Base-by-base conservation (phyloP, 2,113 vertebrate genomes). In the Takifugu flavidus region DNA sequence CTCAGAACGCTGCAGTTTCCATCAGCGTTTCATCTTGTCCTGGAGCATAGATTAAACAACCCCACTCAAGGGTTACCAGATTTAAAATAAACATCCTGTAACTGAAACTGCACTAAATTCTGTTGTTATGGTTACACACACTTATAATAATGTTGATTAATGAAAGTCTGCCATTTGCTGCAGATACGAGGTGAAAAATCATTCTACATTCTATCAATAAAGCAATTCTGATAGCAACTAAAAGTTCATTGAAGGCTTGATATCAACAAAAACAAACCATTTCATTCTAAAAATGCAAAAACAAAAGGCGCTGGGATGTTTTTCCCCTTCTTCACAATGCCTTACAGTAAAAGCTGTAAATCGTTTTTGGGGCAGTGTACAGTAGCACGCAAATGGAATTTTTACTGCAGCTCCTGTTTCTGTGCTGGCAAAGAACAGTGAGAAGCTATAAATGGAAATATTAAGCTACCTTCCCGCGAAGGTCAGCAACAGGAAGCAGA, bases 341-440 rank as follows among this genome's bases (percentile, higher is more conserved):
- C 74, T 84, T 72, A 62, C 46, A 60, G 53, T 58, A 49, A 78
- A 69, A 53, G 57, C 72, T 61, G 59, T 67, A 46, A 63, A 46
- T 6, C 25, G 65, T 29, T 72, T 68, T 49, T 67, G 57, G 54
- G 28, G 47, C 54, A 52, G 49, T 65, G 49, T 56, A 15, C 43
- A 28, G 44, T n/a, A 67, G 56, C 62, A 62, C 11, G 8, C 31
- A 52, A 2, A 42, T 49, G 49, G 43, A 13, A 4, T 59, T 72
- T 56, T 59, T 61, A 53, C 45, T 54, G 43, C 52, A 14, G 2
- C 59, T 57, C 59, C 12, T 51, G 53, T 4, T 65, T 51, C 53
- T 68, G 54, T 65, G 15, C 59, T 62, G 47, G 50, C 49, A 44
- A 39, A 45, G 25, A 75, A 20, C 26, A 56, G 49, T 34, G 15